Conservation (phyloP, 2,797 vertebrate species). For the Notolepis coatsorum region DNA sequence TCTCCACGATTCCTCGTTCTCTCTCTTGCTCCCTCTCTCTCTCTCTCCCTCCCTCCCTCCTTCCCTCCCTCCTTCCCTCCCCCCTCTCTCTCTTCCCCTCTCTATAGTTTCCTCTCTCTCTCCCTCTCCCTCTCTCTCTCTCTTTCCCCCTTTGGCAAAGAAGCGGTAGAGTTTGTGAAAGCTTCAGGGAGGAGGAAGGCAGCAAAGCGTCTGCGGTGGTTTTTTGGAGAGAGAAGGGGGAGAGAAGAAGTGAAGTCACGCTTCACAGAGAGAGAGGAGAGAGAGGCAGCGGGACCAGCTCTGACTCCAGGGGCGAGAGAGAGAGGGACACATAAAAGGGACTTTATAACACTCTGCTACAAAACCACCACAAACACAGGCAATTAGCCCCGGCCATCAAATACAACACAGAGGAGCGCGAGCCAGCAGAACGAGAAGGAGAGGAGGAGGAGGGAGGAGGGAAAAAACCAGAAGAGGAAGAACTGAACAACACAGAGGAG, state of each 20-base stretch:
- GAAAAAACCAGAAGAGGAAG: constrained; percentile 19
- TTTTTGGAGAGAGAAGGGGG: constrained; percentile 32
- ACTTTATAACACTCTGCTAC: constrained; percentile 41
- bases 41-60: background rate
- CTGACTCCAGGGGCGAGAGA: constrained; percentile 37
- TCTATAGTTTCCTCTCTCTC: constrained; percentile 9
- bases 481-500: constrained; percentile 14
- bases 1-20: constrained; percentile 27
- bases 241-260: constrained; percentile 28
- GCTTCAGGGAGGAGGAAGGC: constrained; percentile 44
- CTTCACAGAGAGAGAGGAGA: constrained; percentile 39
- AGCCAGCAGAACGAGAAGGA: background rate
- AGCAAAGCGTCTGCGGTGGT: constrained; percentile 27
- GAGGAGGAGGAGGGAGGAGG: background rate
- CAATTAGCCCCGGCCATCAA: constrained; percentile 28
- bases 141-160: constrained; percentile 20
- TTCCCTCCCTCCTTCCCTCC: background rate
- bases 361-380: constrained; percentile 37
- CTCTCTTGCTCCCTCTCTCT: constrained; percentile 4
- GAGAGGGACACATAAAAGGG: constrained; percentile 37
- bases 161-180: constrained; percentile 28
- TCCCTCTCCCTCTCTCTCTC: background rate
- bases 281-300: constrained; percentile 25
- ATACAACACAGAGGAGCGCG: constrained; percentile 23
- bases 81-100: background rate